Percentiles rank a stretch among this genome's conserved stretches.
Conservation (phyloP, 2,888 invertebrate genomes). For the Stomorhina lunata region DNA sequence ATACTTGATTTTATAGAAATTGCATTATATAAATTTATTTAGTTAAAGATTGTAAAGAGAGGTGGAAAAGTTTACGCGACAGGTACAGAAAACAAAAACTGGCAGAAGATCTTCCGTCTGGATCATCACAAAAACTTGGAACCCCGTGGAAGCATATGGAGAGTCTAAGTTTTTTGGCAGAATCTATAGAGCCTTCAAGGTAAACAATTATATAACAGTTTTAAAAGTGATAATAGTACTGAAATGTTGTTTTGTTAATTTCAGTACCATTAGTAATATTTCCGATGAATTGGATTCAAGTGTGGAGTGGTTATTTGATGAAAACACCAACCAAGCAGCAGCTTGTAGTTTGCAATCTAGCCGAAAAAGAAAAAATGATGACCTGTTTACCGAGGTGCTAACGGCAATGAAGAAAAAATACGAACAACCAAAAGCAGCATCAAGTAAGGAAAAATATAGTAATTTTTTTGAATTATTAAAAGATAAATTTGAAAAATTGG, state of each 20-base stretch:
- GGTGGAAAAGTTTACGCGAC: not conserved
- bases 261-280: not conserved
- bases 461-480: not conserved
- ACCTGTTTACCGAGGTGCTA: not conserved
- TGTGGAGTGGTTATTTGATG: not conserved
- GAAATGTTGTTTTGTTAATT: not conserved
- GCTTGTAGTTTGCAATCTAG: no score
- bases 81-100: not conserved
- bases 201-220: not conserved
- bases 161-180: not conserved
- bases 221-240: not conserved
- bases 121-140: not conserved
- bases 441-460: not conserved
- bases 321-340: not conserved
- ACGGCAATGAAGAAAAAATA: not conserved
- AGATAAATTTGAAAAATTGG: not conserved
- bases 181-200: conserved; percentile 2
- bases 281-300: not conserved
- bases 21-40: not conserved
- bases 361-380: not conserved
- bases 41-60: not conserved
- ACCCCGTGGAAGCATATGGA: not conserved
- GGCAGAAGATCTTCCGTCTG: not conserved
- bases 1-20: not conserved
- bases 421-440: not conserved